Conservation (phyloP, 2,113 vertebrate species). For the Chaetorhynchus papuensis region DNA sequence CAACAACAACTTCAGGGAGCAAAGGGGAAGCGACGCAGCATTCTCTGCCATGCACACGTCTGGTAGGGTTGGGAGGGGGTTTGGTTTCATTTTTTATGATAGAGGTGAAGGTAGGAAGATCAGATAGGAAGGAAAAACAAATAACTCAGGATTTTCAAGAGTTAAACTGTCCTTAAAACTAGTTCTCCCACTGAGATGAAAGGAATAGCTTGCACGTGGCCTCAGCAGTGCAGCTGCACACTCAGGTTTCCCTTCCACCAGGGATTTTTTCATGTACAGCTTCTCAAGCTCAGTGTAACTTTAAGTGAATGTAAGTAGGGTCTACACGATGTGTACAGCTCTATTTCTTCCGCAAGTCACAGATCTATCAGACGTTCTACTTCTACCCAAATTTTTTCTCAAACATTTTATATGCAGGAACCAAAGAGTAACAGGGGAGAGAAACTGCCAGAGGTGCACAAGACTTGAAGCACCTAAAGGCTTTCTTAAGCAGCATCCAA, state of each 20-base stretch:
- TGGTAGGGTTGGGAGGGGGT: neutral
- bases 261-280: neutral
- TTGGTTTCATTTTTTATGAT: neutral
- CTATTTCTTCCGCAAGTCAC: neutral
- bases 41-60: neutral
- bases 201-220: neutral
- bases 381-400: neutral
- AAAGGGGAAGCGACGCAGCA: rapidly evolving
- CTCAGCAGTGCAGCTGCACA: neutral
- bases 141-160: constrained; percentile 33
- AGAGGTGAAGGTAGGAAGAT: neutral
- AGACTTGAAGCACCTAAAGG: neutral
- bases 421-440: neutral
- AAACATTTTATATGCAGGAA: neutral
- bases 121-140: constrained; percentile 12
- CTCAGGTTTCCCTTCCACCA: neutral
- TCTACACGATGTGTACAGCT: neutral
- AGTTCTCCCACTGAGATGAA: constrained; percentile 17
- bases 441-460: neutral
- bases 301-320: neutral
- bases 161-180: constrained; percentile 11
- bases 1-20: neutral
- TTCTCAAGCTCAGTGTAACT: neutral
- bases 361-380: neutral
- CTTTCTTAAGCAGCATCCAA: neutral